phyloP scores from a whole-genome alignment of 2,113 vertebrate species.

The Cebidichthys violaceus region DNA sequence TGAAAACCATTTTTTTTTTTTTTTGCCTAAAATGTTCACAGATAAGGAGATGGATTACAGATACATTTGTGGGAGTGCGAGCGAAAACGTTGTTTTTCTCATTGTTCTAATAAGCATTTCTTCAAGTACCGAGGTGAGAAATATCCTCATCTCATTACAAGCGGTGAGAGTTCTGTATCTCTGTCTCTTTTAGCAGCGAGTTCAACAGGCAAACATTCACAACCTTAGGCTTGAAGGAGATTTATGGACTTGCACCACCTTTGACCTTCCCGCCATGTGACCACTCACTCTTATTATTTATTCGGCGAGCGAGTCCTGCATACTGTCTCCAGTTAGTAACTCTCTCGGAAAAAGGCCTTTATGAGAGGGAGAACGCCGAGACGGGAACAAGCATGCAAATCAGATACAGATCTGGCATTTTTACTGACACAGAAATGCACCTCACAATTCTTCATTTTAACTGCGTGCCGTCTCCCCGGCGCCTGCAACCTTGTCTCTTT shows the following conservation, averaged over 20 bases:
- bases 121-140: neutral
- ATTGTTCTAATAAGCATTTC: neutral
- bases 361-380: slow-evolving; percentile 44
- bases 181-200: neutral
- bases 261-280: neutral
- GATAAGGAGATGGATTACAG: neutral
- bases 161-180: neutral
- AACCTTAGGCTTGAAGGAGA: neutral
- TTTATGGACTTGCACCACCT: slow-evolving; percentile 12
- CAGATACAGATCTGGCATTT: slow-evolving; percentile 63
- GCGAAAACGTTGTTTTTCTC: neutral
- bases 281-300: slow-evolving; percentile 10
- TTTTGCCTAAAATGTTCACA: too few species aligned
- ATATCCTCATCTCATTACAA: neutral
- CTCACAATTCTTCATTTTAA: slow-evolving; percentile 71
- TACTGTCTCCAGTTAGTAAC: neutral
- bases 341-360: slow-evolving; percentile 34
- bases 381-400: slow-evolving; percentile 70
- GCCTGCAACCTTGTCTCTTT: slow-evolving; percentile 33
- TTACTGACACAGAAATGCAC: slow-evolving; percentile 70
- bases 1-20: neutral
- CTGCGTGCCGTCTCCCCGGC: slow-evolving; percentile 36
- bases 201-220: neutral
- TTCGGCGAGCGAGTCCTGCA: slow-evolving; percentile 2
- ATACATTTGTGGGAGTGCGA: neutral